Percentiles rank a stretch among this genome's conserved stretches.
Evolutionary conservation across 2,797 vertebrate species (phyloP).

Genomic region (Ateles fusciceps): DNA sequence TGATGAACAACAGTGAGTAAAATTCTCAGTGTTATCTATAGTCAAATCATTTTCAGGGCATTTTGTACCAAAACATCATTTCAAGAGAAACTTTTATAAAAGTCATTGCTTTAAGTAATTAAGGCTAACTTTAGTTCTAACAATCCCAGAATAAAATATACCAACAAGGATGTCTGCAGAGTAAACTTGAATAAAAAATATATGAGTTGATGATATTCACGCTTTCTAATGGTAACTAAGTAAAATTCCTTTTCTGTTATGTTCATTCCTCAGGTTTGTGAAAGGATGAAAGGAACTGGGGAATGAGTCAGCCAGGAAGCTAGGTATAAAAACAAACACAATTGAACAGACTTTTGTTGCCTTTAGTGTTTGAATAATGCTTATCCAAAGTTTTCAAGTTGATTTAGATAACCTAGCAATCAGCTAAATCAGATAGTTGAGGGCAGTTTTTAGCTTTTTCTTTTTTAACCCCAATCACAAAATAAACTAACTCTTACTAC

Average conservation of each 20-base stretch:
- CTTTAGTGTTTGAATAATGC: slow-evolving; percentile 4
- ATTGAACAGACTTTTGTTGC: not conserved
- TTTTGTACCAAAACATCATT: not conserved
- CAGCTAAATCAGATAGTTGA: slow-evolving; percentile 21
- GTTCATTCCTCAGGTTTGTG: not conserved
- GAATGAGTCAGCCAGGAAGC: not conserved
- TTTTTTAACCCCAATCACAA: not conserved
- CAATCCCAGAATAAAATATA: slow-evolving; percentile 32
- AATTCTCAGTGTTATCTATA: not conserved
- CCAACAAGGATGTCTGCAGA: not conserved
- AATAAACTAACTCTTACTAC: slow-evolving; percentile 49
- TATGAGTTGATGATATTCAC: not conserved
- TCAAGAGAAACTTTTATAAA: slow-evolving; percentile 12
- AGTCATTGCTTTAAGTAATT: not conserved
- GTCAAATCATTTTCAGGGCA: not conserved
- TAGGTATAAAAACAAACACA: not conserved
- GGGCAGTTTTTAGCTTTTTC: not conserved
- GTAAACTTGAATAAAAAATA: slow-evolving; percentile 32
- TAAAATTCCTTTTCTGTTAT: not conserved
- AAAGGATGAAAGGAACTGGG: not conserved
- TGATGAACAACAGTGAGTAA: not conserved
- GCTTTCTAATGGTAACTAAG: not conserved
- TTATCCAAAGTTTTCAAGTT: slow-evolving; percentile 33
- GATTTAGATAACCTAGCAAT: slow-evolving; percentile 2
- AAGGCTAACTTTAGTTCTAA: not conserved